Evolutionary conservation across 2,888 invertebrate species (phyloP).

Genomic region (Orthosia gothica): DNA sequence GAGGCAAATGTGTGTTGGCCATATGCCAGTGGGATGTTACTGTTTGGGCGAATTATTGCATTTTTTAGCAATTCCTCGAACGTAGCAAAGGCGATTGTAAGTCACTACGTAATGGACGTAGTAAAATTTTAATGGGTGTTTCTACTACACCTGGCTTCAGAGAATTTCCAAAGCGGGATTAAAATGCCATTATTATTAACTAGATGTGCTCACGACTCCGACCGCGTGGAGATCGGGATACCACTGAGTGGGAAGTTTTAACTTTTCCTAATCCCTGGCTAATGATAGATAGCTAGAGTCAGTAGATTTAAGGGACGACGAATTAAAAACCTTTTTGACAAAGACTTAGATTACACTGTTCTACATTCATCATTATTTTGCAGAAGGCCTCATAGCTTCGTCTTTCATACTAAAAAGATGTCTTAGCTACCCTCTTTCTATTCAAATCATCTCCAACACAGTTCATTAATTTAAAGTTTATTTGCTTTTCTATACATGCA

Average conservation of each 20-base stretch:
- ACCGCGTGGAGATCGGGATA: not conserved
- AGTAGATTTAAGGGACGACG: not conserved
- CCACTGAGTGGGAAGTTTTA: conserved; percentile 16
- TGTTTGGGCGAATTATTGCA: conserved; percentile 53
- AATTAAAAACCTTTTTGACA: not conserved
- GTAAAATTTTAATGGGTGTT: conserved; percentile 36
- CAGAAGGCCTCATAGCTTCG: not conserved
- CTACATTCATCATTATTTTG: not conserved
- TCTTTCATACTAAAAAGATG: not conserved
- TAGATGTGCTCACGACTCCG: conserved; percentile 6
- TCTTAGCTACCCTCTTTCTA: not conserved
- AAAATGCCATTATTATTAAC: conserved; percentile 30
- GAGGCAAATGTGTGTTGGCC: conserved; percentile 49
- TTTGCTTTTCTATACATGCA: not conserved
- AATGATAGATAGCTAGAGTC: conserved; percentile 14
- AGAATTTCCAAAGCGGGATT: conserved; percentile 17
- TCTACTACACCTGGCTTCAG: conserved; percentile 26
- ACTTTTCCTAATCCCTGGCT: conserved; percentile 20
- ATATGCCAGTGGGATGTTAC: conserved; percentile 55
- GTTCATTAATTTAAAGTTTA: not conserved
- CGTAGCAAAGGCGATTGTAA: conserved; percentile 34
- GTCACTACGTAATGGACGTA: conserved; percentile 26
- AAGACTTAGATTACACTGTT: not conserved
- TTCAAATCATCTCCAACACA: not conserved
- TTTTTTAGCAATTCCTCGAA: conserved; percentile 54